phyloP scores from a whole-genome alignment of 1,140 invertebrate genomes.

The Drosophila willistoni region DNA sequence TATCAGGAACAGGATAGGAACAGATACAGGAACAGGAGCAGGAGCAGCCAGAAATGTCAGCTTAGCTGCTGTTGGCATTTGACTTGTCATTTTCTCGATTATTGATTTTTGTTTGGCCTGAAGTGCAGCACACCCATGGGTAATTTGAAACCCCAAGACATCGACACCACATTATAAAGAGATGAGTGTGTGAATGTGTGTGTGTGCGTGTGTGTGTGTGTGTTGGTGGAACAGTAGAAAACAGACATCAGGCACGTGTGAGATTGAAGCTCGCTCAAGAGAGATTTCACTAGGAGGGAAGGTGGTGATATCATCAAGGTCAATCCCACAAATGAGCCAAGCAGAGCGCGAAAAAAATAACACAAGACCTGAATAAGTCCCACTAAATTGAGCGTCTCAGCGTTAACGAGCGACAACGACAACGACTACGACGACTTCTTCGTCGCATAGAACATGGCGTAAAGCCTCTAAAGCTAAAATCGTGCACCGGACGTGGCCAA shows the following conservation, averaged over 20 bases:
- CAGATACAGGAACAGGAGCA: slow-evolving; percentile 9
- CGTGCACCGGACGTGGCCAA: slow-evolving; percentile 71
- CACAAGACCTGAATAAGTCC: slow-evolving; percentile 56
- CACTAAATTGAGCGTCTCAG: slow-evolving; percentile 79
- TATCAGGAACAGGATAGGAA: too few species aligned
- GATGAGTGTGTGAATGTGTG: slow-evolving; percentile 10
- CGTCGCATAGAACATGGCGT: slow-evolving; percentile 18
- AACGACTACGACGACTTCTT: slow-evolving; percentile 27
- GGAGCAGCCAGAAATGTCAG: slow-evolving; percentile 49
- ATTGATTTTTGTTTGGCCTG: slow-evolving; percentile 73
- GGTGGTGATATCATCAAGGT: slow-evolving; percentile 77
- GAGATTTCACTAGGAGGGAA: slow-evolving; percentile 54
- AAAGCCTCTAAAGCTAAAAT: slow-evolving; percentile 67
- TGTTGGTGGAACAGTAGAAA: not conserved
- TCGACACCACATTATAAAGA: slow-evolving; percentile 39
- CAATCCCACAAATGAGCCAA: slow-evolving; percentile 57
- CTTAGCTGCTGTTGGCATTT: slow-evolving; percentile 59
- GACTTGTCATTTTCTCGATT: slow-evolving; percentile 75
- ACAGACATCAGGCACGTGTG: slow-evolving; percentile 45
- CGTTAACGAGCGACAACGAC: slow-evolving; percentile 68
- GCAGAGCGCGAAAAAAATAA: slow-evolving; percentile 38
- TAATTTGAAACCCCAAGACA: slow-evolving; percentile 57
- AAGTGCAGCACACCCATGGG: slow-evolving; percentile 70
- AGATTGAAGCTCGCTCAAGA: slow-evolving; percentile 24
- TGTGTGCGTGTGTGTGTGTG: too few species aligned